A percentile compares a stretch with the other conserved stretches of the same genome.
Evolutionary conservation across 1,140 invertebrate species (phyloP).

Genomic region (Potamilus streckersoni): DNA sequence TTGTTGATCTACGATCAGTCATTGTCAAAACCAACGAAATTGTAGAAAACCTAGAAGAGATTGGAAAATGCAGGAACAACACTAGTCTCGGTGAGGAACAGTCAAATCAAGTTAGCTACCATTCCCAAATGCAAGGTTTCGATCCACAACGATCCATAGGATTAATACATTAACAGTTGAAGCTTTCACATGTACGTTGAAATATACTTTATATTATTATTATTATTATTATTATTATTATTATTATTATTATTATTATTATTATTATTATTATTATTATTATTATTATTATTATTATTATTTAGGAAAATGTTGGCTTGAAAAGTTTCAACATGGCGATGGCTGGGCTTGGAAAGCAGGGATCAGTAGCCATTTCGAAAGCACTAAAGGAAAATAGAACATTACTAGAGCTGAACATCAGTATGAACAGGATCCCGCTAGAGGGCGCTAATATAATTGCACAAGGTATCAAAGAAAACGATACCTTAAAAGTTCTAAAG

Average conservation of each 20-base stretch:
- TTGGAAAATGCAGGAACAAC: background rate
- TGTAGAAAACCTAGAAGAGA: background rate
- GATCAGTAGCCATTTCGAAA: slow-evolving; percentile 38
- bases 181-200: background rate
- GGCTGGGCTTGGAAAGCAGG: slow-evolving; percentile 51
- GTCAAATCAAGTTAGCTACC: background rate
- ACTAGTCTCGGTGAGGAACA: background rate
- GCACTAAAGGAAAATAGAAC: slow-evolving; percentile 56
- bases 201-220: background rate
- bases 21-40: background rate
- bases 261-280: background rate
- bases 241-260: background rate
- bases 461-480: slow-evolving; percentile 48
- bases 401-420: slow-evolving; percentile 53
- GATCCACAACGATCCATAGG: background rate
- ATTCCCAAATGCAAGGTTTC: background rate
- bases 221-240: background rate
- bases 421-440: slow-evolving; percentile 53
- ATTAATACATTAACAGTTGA: background rate
- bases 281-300: background rate
- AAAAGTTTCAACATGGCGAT: slow-evolving; percentile 53
- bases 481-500: slow-evolving; percentile 46
- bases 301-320: slow-evolving; percentile 56
- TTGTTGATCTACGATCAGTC: too few relatives aligned
- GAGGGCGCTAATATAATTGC: slow-evolving; percentile 46